phyloP scores from a whole-genome alignment of 2,113 vertebrate genomes.

The Colinus virginianus region DNA sequence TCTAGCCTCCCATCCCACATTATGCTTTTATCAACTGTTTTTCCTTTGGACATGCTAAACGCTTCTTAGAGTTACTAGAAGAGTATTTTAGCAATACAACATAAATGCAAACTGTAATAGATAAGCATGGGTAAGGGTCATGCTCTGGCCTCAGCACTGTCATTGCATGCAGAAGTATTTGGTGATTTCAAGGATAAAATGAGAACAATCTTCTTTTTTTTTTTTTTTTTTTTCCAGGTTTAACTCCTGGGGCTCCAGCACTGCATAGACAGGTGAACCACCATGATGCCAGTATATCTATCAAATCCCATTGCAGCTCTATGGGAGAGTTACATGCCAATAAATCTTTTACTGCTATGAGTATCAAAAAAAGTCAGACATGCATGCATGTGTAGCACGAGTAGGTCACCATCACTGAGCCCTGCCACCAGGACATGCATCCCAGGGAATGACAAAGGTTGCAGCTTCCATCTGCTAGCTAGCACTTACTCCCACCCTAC shows the following conservation, averaged over 20 bases:
- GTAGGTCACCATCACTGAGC: accelerated
- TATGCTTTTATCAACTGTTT: neutral
- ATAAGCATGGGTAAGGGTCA: neutral
- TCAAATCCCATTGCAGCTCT: neutral
- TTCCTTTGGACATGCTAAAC: neutral
- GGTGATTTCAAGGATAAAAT: neutral
- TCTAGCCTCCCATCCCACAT: neutral
- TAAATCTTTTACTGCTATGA: neutral
- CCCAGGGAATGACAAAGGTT: accelerated
- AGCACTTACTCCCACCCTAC: neutral
- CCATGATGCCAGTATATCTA: neutral
- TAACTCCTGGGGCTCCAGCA: neutral
- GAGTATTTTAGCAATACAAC: neutral
- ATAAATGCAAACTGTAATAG: neutral
- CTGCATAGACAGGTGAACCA: neutral
- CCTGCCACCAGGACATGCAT: neutral
- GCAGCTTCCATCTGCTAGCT: neutral
- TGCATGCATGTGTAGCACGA: neutral
- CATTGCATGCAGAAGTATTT: neutral
- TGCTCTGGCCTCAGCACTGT: neutral
- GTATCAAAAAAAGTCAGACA: accelerated
- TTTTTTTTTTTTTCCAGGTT: neutral
- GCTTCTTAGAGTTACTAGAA: neutral
- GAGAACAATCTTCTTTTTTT: neutral
- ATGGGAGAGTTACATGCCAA: neutral